phyloP scores from a whole-genome alignment of 2,113 vertebrate species.

The Corapipo altera region DNA sequence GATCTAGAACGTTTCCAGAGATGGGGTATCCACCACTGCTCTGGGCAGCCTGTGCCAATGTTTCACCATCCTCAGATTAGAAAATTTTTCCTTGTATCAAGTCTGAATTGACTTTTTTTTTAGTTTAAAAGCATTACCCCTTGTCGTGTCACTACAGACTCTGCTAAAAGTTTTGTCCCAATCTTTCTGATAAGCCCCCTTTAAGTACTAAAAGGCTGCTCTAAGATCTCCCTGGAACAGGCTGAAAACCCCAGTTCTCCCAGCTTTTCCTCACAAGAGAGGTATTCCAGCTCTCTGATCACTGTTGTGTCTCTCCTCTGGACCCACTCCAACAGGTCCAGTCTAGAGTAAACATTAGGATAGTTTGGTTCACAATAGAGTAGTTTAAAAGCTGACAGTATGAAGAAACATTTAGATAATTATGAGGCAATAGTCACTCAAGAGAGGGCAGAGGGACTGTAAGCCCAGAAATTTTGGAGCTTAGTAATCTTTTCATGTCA shows the following conservation, averaged over 20 bases:
- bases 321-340: not conserved
- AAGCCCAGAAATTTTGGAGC: not conserved
- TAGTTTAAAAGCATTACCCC: not conserved
- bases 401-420: not conserved
- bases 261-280: not conserved
- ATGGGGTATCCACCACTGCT: not conserved
- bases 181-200: not conserved
- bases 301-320: not conserved
- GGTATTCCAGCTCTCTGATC: not conserved
- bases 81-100: not conserved
- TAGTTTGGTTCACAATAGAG: not conserved
- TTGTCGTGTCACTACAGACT: accelerated
- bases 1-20: not conserved
- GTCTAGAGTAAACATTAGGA: not conserved
- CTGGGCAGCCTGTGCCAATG: not conserved
- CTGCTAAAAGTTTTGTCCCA: not conserved
- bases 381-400: not conserved
- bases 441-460: not conserved
- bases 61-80: accelerated
- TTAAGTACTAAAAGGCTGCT: not conserved
- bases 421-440: not conserved
- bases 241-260: not conserved
- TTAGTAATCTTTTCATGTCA: not conserved
- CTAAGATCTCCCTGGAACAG: not conserved
- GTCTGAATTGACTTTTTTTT: not conserved